Base-by-base conservation (phyloP, 30 jellyfish, hydroid and myxozoan species). In the Aurelia sp. region DNA sequence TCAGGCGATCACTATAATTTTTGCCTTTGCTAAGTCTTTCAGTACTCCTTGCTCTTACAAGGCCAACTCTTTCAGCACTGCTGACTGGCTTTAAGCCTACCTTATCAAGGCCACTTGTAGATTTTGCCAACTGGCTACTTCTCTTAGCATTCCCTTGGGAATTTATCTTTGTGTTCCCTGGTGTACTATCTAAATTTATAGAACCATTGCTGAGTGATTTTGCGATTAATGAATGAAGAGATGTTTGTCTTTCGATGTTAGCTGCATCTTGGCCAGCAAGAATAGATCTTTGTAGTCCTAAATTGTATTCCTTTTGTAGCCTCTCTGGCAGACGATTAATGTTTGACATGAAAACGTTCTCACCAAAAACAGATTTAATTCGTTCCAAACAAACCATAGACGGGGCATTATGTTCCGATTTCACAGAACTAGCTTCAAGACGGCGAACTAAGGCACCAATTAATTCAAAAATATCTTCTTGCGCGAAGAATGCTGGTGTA, bases 401-500 rank as follows among this genome's bases (percentile, higher is more conserved):
- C 2, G 97, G 97, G 3, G 96, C 86, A 59, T 81, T 88, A 50
- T 94, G 92, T 35, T 93, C 98, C 4, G 76, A 74, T 18, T 81
- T 85, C 22, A 65, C 93, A 27, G 92, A 80, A 79, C 92, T 84
- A 51, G 63, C 63, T 53, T 74, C 90, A 33, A 93, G 79, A 57
- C 92, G 84, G 58, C 63, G 87, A 22, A 93, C 89, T 18, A 89
- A 76, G 11, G 95, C 79, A 37, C 87, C 53, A 19, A 93, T 80
- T 23, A 89, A 35, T 37, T 76, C 96, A 23, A 69, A 82, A 19
- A 82, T 67, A 58, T 87, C 96, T 23, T 69, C 93, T 48, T 76
- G 79, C 44, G 95, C 95, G 79, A 93, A 88, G 79, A 93, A 44
- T 21, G 86, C 96, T 9, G 96, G 90, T n/a, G 97, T 74, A 3